A percentile compares a stretch with the other conserved stretches of the same genome.
phyloP scores from a whole-genome alignment of 2,888 invertebrate species.

The Drosophila borborema region DNA sequence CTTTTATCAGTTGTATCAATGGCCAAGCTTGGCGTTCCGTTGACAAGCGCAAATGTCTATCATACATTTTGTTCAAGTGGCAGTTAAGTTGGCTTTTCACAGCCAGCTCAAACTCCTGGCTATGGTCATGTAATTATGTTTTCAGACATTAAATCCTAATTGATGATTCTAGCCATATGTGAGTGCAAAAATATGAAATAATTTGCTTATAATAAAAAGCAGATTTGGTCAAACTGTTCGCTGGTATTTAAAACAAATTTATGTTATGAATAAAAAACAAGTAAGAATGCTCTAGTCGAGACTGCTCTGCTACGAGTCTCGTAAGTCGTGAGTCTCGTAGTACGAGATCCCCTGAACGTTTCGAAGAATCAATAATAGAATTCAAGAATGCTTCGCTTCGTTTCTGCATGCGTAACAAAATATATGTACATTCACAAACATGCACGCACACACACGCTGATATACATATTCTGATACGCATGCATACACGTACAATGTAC shows the following conservation, averaged over 20 bases:
- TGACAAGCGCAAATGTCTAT: conserved; percentile 62
- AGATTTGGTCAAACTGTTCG: neutral
- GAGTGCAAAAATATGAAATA: neutral
- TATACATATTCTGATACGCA: no score
- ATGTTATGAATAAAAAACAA: no score
- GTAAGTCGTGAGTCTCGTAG: no score
- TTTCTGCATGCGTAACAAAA: no score
- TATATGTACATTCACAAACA: no score
- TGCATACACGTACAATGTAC: no score
- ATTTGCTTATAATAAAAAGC: neutral
- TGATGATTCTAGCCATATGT: neutral
- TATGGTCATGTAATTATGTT: conserved; percentile 2
- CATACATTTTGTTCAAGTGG: conserved; percentile 50
- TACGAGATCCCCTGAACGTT: no score
- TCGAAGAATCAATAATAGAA: no score
- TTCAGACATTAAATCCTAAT: neutral
- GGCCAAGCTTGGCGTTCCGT: conserved; percentile 58
- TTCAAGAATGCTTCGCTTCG: no score
- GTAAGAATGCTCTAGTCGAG: no score
- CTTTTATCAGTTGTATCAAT: conserved; percentile 74
- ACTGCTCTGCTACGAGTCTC: no score
- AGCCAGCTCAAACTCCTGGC: conserved; percentile 6
- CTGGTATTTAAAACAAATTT: neutral
- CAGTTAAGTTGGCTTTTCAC: conserved; percentile 32
- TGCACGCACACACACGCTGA: no score